Percentiles rank a stretch among this genome's conserved stretches.
phyloP scores from a whole-genome alignment of 2,797 vertebrate species.

The Galagoides demidoff region DNA sequence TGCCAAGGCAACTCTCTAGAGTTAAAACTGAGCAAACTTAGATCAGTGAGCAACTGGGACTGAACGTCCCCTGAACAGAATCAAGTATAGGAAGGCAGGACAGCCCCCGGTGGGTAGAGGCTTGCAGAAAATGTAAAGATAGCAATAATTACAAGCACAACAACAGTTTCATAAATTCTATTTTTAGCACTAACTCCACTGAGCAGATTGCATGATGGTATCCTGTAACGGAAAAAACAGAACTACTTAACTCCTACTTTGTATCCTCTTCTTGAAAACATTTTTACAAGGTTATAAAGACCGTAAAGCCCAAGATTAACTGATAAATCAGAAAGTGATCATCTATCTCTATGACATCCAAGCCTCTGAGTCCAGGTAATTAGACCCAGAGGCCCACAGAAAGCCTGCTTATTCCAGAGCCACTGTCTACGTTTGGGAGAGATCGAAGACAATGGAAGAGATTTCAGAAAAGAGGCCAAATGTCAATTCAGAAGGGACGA shows the following conservation, averaged over 20 bases:
- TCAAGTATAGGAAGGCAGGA: background rate
- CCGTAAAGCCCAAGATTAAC: background rate
- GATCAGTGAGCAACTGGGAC: background rate
- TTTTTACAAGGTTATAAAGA: background rate
- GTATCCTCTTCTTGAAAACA: background rate
- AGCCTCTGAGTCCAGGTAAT: background rate
- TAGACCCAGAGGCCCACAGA: background rate
- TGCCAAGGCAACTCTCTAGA: background rate
- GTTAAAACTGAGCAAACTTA: background rate
- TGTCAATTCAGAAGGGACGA: constrained; percentile 16
- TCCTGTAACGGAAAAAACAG: background rate
- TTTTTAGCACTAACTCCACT: background rate
- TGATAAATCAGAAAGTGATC: background rate
- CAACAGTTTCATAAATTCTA: background rate
- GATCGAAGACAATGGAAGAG: background rate
- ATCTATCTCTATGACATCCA: background rate
- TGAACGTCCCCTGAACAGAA: background rate
- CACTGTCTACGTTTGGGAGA: background rate
- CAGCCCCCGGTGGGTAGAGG: background rate
- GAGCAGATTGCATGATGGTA: background rate
- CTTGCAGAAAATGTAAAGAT: background rate
- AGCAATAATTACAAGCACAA: background rate
- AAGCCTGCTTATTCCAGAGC: constrained; percentile 25
- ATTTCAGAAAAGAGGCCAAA: constrained; percentile 46
- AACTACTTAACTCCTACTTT: background rate